Base-by-base conservation (phyloP, 1,140 invertebrate genomes). In the Calephelis virginiensis region DNA sequence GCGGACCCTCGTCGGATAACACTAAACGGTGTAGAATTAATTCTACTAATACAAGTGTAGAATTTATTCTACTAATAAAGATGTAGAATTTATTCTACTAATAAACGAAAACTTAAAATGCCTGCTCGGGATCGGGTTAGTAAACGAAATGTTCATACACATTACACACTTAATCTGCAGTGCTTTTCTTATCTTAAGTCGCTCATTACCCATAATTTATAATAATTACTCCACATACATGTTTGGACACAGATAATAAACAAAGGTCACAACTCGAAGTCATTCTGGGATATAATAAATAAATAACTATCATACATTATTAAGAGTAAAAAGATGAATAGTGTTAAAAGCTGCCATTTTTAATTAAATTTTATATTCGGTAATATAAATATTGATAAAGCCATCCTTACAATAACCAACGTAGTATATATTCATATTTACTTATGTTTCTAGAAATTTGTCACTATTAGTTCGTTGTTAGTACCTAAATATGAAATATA, bases 51-150 rank as follows among this genome's bases (percentile, higher is more conserved):
- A 76, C 81, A 85, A 69, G 56, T 17, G 17, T 17, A 17, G 17
- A 17, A 17, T 17, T 17, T 17, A 17, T 28, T 28, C 28, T 28
- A 28, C 28, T 3, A 28, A 28, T 28, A 28, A 28, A 85, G 69
- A 49, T 28, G 28, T 28, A 28, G 28, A 28, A 28, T 28, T 28
- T 28, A 28, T 28, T 28, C 28, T 28, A 28, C 28, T 28, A 28
- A 28, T 28, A 28, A 28, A 76, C 81, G 66, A 73, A 68, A 67
- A 80, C 68, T 75, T 74, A 76, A 77, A 89, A 83, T 65, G 79
- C 83, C 81, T 87, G 81, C 83, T 71, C 70, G 78, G 81, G 80
- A 88, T 78, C 81, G 82, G 83, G 81, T 77, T 76, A 72, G 64
- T 80, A 82, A 84, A 83, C 74, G 71, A 77, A 82, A 74, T 77